Base-by-base conservation (phyloP, 2,888 invertebrate genomes). In the Drosophila algonquin region DNA sequence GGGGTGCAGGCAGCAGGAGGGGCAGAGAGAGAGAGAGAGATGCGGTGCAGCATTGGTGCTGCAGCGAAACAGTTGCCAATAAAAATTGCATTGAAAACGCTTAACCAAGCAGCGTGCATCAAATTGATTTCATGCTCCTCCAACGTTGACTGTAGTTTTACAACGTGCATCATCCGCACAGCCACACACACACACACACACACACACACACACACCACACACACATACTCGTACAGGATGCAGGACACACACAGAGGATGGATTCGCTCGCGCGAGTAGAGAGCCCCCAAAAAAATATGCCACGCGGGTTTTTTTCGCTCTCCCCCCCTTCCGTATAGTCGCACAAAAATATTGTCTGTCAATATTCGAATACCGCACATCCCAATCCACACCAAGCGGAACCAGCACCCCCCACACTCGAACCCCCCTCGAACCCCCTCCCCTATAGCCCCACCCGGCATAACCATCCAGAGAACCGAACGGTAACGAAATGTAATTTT, bases 11-110 rank as follows among this genome's bases (percentile, higher is more conserved):
- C 63, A 52, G 5, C 10, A 10, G 9, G 27, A 45, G 35, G 35
- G 46, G 9, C 9, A 14, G 40, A 8, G 30, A 2, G 27, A 27
- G 7, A 27, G 27, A 6, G 27, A 27, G 30, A 35, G 57, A 30
- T 27, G 70, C 60, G 52, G 67, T 21, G 21, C 57, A 51, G 56
- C 72, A 73, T 24, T 4, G 24, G 24, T 24, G 57, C 61, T 12
- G 35, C 76, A 58, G 60, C 72, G 80, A 79, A 87, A 84, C 81
- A 81, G 82, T 89, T 81, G 85, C 62, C 85, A 86, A 86, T 86
- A 89, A 86, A 86, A 89, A 89, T 74, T 89, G 85, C 87, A 86
- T 87, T 84, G 89, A 84, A 77, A 89, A 80, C 85, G 85, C 89
- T 86, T 86, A 84, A 86, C 85, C 85, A 77, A 78, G 85, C 85